Conservation (phyloP, 2,797 vertebrate genomes). For the Dryobates pubescens region DNA sequence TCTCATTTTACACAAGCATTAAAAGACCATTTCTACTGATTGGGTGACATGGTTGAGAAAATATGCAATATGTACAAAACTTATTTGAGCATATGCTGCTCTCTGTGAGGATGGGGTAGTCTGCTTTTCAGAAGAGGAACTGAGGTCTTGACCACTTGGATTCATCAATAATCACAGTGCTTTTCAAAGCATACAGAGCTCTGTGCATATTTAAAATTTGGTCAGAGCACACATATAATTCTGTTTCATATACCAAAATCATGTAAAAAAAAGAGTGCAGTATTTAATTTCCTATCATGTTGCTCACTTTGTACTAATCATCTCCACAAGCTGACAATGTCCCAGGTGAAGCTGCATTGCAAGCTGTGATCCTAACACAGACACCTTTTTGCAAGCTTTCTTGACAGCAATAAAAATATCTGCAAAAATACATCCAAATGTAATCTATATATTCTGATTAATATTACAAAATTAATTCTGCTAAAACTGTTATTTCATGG, state of each 20-base stretch:
- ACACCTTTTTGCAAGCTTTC: not conserved
- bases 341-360: not conserved
- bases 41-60: slow-evolving; percentile 73
- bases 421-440: not conserved
- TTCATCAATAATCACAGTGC: not conserved
- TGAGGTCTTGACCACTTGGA: not conserved
- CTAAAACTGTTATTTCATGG: not conserved
- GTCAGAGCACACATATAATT: not conserved
- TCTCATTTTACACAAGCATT: slow-evolving; percentile 72
- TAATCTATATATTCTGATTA: not conserved
- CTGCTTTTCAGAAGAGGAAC: not conserved
- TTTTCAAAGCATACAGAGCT: not conserved
- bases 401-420: not conserved
- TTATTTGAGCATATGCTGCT: slow-evolving; percentile 62
- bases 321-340: not conserved
- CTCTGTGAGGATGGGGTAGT: not conserved
- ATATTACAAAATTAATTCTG: not conserved
- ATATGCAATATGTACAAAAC: slow-evolving; percentile 66
- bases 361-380: not conserved
- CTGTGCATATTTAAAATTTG: not conserved
- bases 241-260: not conserved
- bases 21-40: slow-evolving; percentile 72
- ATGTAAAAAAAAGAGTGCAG: not conserved
- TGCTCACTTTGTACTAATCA: not conserved
- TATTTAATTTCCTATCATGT: not conserved